Evolutionary conservation across 2,797 vertebrate species (phyloP), one percentile per base, ranked within the genome.

Genomic region (Myotis findleyi): DNA sequence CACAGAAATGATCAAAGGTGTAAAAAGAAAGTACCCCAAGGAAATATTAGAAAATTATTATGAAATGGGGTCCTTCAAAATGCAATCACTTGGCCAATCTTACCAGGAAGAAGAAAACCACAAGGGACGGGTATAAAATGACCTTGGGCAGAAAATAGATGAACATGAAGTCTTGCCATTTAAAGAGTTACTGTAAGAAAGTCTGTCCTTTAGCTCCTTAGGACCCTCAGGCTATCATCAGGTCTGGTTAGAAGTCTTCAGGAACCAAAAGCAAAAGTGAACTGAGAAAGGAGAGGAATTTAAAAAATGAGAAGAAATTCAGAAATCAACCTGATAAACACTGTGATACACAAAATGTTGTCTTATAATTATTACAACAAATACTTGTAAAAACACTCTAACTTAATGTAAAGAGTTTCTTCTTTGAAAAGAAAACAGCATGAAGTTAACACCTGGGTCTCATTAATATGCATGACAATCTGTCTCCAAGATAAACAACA

Each of bases 391-490:
- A 97, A 95, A 77, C 82, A 73, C 75, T 96, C 77, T 87, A 97
- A 97, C 87, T 97, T 96, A 98, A 97, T 97, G 95, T 97, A 98
- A 98, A 97, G 97, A 98, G 97, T 98, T 98, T 97, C 89, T 96
- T 97, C 84, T 20, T 89, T 97, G 95, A 96, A 98, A 98, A 97
- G 95, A 94, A 98, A 98, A 95, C 95, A 98, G 97, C 96, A 94
- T 97, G 97, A 97, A 97, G 96, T 98, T 98, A 98, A 98, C 98
- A 99, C 98, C 98, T 99, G 98, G 97, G 97, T 85, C 96, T 98
- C 96, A 98, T 99, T 98, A 98, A 98, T 98, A 99, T 98, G 97
- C 92, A 98, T 98, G 96, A 95, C 98, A 98, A 98, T 97, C 98
- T 98, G 98, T 96, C 98, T 98, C 97, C 96, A 97, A 97, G 96